A percentile compares a stretch with the other conserved stretches of the same genome.
Evolutionary conservation across 2,797 vertebrate genomes (phyloP).

Genomic region (Chaetodon trifasciatus): DNA sequence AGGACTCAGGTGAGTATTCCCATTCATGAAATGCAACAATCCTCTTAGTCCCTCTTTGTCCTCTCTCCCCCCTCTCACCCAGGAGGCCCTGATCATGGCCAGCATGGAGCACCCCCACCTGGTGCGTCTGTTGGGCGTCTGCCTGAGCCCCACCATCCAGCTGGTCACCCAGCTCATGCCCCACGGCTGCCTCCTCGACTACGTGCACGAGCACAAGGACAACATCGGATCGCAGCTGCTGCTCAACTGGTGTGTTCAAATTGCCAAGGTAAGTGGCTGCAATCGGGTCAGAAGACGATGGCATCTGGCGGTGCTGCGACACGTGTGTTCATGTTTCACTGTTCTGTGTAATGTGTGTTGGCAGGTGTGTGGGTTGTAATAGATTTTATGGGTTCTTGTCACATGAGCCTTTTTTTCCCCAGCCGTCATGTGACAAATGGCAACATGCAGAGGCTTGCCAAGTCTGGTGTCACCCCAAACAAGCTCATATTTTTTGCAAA

Average conservation of each 20-base stretch:
- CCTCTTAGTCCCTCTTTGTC: constrained; percentile 69
- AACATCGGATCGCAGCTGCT: constrained; percentile 96
- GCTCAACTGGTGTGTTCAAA: constrained; percentile 97
- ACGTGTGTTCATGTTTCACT: not conserved
- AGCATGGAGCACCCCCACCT: constrained; percentile 97
- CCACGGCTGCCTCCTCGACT: constrained; percentile 94
- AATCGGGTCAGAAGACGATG: not conserved
- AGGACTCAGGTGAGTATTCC: not conserved
- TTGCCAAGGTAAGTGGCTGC: constrained; percentile 90
- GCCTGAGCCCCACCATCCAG: constrained; percentile 94
- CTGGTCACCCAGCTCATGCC: constrained; percentile 97
- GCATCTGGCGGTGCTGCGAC: not conserved
- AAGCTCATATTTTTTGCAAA: not conserved
- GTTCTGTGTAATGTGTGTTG: not conserved
- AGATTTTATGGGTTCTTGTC: constrained; percentile 18
- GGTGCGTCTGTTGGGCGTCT: constrained; percentile 92
- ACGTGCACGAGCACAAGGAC: constrained; percentile 96
- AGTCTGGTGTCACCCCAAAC: constrained; percentile 2
- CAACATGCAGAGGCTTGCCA: constrained; percentile 14
- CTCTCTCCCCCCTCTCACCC: constrained; percentile 47
- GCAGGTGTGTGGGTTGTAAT: constrained; percentile 23
- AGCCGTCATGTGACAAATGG: constrained; percentile 10
- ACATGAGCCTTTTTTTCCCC: not conserved
- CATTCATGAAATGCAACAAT: constrained; percentile 4
- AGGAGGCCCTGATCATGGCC: constrained; percentile 98